Conservation (phyloP, 2,888 invertebrate genomes). For the Andrena camellia region DNA sequence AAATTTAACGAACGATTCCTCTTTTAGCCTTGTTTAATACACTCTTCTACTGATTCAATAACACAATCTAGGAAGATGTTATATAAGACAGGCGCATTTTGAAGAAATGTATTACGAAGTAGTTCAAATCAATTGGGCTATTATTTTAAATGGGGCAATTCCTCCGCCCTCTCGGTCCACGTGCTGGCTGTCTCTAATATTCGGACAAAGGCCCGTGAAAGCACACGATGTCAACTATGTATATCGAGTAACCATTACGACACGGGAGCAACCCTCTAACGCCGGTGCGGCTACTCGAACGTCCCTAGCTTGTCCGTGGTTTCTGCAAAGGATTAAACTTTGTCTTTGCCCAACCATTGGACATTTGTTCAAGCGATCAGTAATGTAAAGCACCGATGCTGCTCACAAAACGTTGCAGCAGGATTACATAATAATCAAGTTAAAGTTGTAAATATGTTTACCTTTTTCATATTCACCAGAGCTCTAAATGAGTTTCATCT, state of each 20-base stretch:
- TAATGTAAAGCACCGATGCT: constrained; percentile 14
- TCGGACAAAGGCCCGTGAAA: not conserved
- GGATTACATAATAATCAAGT: not conserved
- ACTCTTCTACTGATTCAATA: too few species aligned
- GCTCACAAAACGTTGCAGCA: not conserved
- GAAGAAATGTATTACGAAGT: too few species aligned
- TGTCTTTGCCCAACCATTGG: not conserved
- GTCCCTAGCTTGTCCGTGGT: constrained; percentile 1
- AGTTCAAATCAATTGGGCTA: too few species aligned
- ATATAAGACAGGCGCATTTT: too few species aligned
- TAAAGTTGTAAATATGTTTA: not conserved
- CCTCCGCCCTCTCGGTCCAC: not conserved
- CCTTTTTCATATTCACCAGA: not conserved
- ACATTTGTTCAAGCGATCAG: constrained; percentile 16
- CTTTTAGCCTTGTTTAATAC: too few species aligned
- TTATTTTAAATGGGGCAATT: not conserved
- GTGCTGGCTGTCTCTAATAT: not conserved
- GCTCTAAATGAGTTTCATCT: too few species aligned
- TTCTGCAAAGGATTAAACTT: constrained; percentile 54
- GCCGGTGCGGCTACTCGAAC: constrained; percentile 21
- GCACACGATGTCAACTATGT: not conserved
- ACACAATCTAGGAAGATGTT: too few species aligned
- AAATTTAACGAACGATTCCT: too few species aligned
- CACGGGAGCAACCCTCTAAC: not conserved
- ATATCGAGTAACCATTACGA: constrained; percentile 1